These are phyloP conservation scores for Lasiommata megera DNA, from an alignment of 2,888 invertebrate genomes.

Conservation along the genomic window DNA sequence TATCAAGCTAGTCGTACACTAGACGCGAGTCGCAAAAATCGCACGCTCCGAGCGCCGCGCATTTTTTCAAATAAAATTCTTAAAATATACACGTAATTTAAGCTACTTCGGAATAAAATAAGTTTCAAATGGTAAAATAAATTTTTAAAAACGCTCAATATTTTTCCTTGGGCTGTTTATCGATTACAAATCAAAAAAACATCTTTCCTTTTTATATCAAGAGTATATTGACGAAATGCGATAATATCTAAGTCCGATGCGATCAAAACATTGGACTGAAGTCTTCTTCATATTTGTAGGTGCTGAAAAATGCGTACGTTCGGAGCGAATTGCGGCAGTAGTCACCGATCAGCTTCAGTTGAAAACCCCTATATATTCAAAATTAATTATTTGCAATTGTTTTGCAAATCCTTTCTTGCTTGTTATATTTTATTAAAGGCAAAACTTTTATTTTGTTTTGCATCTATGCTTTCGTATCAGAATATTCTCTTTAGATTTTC, in stretches of 20 bases:
- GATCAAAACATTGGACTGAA: too few species aligned
- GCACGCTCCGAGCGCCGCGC: neutral
- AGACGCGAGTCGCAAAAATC: neutral
- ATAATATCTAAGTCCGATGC: too few species aligned
- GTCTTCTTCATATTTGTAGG: neutral
- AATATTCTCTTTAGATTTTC: conserved; percentile 8
- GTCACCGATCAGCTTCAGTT: neutral
- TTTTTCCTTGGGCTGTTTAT: too few species aligned
- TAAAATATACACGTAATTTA: too few species aligned
- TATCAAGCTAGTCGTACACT: neutral
- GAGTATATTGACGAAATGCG: too few species aligned
- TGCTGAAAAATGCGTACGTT: neutral
- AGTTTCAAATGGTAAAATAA: too few species aligned
- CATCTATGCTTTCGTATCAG: conserved; percentile 7
- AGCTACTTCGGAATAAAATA: too few species aligned
- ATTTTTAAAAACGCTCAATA: too few species aligned
- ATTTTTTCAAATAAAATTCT: too few species aligned
- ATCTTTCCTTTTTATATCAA: too few species aligned
- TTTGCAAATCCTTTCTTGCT: conserved; percentile 11
- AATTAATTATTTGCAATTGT: conserved; percentile 2
- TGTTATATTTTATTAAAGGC: conserved; percentile 7
- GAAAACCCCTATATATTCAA: conserved; percentile 1
- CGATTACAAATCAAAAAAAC: too few species aligned
- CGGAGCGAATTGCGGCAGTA: neutral
- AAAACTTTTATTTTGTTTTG: conserved; percentile 1